Conservation (phyloP, 1,140 invertebrate genomes). For the Cydia fagiglandana region DNA sequence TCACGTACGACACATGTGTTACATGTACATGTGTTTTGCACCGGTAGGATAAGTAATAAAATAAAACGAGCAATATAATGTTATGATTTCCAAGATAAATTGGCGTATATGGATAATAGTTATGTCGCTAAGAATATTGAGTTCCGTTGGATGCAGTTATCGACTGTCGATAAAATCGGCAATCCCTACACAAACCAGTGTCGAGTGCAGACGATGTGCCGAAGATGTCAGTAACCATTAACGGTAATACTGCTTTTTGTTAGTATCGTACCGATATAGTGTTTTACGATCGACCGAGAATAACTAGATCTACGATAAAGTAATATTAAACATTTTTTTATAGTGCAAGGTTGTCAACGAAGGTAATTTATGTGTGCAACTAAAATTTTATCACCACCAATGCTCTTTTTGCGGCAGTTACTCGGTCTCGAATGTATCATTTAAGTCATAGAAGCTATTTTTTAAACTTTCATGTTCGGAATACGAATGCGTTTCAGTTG, state of each 20-base stretch:
- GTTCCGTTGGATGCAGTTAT: constrained; percentile 31
- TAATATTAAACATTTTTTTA: constrained; percentile 39
- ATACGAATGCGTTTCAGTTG: background rate
- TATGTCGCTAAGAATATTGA: background rate
- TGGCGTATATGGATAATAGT: background rate
- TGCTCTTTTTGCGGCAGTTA: constrained; percentile 6
- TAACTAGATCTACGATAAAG: constrained; percentile 36
- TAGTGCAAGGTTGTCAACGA: constrained; percentile 29
- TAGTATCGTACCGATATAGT: constrained; percentile 52
- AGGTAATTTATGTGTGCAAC: constrained; percentile 18
- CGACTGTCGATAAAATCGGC: constrained; percentile 42
- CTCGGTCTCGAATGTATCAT: constrained; percentile 3
- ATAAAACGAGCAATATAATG: constrained; percentile 1
- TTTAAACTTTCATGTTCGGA: background rate
- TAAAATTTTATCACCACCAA: constrained; percentile 10
- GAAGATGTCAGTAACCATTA: constrained; percentile 64
- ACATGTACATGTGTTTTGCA: too few species aligned
- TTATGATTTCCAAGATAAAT: background rate
- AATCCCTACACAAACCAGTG: constrained; percentile 47
- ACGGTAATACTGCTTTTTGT: constrained; percentile 63
- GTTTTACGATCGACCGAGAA: constrained; percentile 46
- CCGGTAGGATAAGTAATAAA: too few species aligned
- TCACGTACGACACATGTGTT: too few species aligned
- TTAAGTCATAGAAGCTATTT: constrained; percentile 11
- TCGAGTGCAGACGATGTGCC: constrained; percentile 50